These are phyloP conservation scores for Leptodactylus fallax DNA, from an alignment of 2,797 vertebrate species.

Conservation along the genomic window DNA sequence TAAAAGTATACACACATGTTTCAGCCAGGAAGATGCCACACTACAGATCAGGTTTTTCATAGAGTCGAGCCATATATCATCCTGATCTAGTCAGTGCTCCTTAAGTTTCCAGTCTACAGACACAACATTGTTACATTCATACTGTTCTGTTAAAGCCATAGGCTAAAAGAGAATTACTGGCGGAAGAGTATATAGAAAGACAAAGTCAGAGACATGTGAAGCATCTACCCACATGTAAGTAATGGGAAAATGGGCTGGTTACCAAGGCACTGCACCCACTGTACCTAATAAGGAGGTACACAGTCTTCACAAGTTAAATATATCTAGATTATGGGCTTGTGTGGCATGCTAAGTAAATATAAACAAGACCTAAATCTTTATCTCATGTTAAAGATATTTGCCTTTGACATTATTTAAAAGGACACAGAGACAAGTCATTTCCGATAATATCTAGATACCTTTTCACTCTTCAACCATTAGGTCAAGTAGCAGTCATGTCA, in stretches of 20 bases:
- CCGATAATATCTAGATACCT: too few relatives aligned
- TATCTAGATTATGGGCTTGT: conserved; percentile 47
- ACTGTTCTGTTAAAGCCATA: neutral
- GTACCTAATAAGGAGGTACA: conserved; percentile 50
- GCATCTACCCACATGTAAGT: neutral
- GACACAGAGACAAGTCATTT: neutral
- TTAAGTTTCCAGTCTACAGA: neutral
- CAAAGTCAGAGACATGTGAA: neutral
- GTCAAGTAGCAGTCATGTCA: conserved; percentile 1
- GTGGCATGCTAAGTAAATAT: conserved; percentile 49
- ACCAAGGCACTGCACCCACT: conserved; percentile 35
- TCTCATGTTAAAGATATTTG: conserved; percentile 45
- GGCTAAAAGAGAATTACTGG: conserved; percentile 36
- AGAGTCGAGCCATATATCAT: neutral
- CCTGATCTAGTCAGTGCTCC: neutral
- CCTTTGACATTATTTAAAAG: conserved; percentile 39
- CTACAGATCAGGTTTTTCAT: neutral
- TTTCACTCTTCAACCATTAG: too few relatives aligned
- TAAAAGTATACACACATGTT: neutral
- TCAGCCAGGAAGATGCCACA: neutral
- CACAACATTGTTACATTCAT: neutral
- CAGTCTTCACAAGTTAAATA: conserved; percentile 40
- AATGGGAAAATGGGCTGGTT: conserved; percentile 35
- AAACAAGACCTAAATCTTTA: conserved; percentile 38
- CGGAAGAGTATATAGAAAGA: conserved; percentile 15